Evolutionary conservation across 2,888 invertebrate genomes (phyloP), one percentile per base, ranked within the genome.

Genomic region (Acanthopleura granulata): DNA sequence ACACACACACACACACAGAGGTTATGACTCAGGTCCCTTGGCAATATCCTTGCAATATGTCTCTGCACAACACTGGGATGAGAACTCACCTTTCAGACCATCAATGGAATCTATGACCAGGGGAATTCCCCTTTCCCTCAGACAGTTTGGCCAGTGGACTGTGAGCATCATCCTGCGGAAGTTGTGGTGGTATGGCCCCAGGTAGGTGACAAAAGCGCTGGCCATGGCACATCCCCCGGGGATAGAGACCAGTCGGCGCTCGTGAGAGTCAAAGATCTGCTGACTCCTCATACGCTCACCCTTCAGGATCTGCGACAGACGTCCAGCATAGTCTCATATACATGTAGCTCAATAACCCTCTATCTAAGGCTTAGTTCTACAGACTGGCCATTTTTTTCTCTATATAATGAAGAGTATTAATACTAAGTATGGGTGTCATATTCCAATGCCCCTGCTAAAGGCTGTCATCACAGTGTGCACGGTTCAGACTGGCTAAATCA

Each of bases 181-280:
- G 82, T 83, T 87, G 78, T 90, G 88, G 77, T 89, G 87, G 80
- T 89, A 90, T 0, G 90, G 88, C 0, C 90, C 90, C 0, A 90
- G 86, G 80, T 90, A 90, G 6, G 84, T 86, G 57, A 85, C 81
- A 78, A 90, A 87, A 0, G 84, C 90, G 0, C 88, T 84, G 0
- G 90, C 88, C 82, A 90, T 86, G 4, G 89, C 88, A 82, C 86
- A 84, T 16, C 88, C 87, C 25, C 90, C 90, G 0, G 87, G 81
- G 15, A 90, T 83, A 16, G 88, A 82, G 69, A 86, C 78, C 57
- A 84, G 79, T 25, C 90, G 82, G 12, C 86, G 82, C 51, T 84
- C 82, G 18, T 80, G 74, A 15, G 83, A 80, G 62, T 82, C 76
- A 76, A 84, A 87, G 61, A 89, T 86, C 80, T 90, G 90, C 76